Conservation (phyloP, 1,140 invertebrate species). For the Tetranychus urticae region DNA sequence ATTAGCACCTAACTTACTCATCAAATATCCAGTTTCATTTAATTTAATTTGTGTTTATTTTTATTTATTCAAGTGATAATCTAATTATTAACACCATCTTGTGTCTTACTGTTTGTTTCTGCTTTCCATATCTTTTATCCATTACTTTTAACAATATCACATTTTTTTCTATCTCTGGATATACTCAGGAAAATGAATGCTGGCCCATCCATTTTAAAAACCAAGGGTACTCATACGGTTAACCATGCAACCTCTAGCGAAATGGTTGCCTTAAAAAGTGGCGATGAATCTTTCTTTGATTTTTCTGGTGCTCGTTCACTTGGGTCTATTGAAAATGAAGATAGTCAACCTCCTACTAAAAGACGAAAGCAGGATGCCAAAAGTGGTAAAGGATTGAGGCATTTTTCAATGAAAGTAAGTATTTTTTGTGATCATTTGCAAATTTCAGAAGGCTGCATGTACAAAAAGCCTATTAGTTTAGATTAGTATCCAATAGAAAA, state of each 20-base stretch:
- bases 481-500: no score
- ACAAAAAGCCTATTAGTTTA: no score
- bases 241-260: background rate
- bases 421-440: background rate
- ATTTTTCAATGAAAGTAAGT: slow-evolving; percentile 88
- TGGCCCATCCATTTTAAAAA: background rate
- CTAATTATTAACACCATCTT: no score
- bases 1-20: no score
- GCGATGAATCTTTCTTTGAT: background rate
- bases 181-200: background rate
- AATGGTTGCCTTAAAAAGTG: background rate
- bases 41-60: no score
- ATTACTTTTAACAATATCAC: no score
- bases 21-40: no score
- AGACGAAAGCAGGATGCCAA: slow-evolving; percentile 69
- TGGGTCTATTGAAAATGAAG: background rate
- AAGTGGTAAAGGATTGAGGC: slow-evolving; percentile 82
- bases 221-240: background rate
- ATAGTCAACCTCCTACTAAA: slow-evolving; percentile 26
- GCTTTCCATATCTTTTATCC: no score
- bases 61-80: no score
- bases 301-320: background rate
- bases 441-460: no score
- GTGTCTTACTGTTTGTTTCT: no score
- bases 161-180: no score